Percentiles rank a stretch among this genome's conserved stretches.
These are phyloP conservation scores for Ochropleura leucogaster DNA, from an alignment of 2,888 invertebrate genomes.

Conservation along the genomic window DNA sequence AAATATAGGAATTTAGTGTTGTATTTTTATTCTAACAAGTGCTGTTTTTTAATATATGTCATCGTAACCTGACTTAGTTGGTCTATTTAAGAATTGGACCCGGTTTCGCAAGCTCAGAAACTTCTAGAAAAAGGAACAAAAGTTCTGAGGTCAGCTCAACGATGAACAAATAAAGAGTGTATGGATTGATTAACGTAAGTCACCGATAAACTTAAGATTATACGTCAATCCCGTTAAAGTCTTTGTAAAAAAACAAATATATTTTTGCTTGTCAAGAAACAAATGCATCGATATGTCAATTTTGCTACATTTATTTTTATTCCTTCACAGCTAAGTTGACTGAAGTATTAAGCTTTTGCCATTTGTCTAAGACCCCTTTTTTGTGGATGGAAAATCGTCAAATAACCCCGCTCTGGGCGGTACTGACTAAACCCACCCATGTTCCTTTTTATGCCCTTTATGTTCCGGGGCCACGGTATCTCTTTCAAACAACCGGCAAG, in stretches of 20 bases:
- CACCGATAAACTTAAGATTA: background rate
- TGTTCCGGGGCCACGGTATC: too few species aligned
- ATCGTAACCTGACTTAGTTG: background rate
- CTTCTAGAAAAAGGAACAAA: background rate
- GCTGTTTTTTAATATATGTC: background rate
- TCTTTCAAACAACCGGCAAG: too few species aligned
- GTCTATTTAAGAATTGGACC: background rate
- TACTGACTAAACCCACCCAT: too few species aligned
- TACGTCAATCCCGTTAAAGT: background rate
- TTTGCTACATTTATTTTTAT: background rate
- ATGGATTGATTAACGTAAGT: background rate
- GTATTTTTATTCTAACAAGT: constrained; percentile 22
- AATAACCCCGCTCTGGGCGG: too few species aligned
- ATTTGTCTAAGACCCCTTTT: background rate
- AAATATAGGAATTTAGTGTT: constrained; percentile 22
- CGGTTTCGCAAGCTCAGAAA: background rate
- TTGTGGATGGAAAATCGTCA: too few species aligned
- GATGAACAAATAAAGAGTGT: background rate
- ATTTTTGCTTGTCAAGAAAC: background rate
- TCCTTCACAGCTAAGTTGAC: background rate
- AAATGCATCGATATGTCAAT: background rate
- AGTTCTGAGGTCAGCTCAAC: background rate
- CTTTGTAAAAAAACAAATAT: background rate
- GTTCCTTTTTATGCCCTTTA: too few species aligned
- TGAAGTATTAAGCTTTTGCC: background rate